Evolutionary conservation across 2,113 vertebrate species (phyloP).

Genomic region (Hyla sarda): DNA sequence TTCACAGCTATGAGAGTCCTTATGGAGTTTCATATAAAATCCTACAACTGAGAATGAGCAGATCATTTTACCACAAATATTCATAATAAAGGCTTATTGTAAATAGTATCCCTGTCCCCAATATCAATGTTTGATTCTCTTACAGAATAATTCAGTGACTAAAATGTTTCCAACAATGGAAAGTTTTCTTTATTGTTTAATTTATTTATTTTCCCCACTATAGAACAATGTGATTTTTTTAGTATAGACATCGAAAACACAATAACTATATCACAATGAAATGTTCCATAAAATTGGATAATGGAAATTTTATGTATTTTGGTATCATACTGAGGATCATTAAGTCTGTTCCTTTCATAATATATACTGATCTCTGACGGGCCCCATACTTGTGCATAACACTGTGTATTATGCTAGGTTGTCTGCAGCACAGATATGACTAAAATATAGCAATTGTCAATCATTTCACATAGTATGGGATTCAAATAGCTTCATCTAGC

Average conservation of each 20-base stretch:
- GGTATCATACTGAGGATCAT: constrained; percentile 23
- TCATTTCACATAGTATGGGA: constrained; percentile 1
- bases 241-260: neutral
- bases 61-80: too few species aligned
- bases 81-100: too few species aligned
- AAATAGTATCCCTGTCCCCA: neutral
- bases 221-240: neutral
- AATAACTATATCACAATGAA: constrained; percentile 9
- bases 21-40: too few species aligned
- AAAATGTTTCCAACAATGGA: neutral
- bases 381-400: constrained; percentile 19
- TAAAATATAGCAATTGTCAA: constrained; percentile 24
- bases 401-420: neutral
- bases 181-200: neutral
- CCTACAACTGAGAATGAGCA: too few species aligned
- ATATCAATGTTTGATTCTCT: neutral
- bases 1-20: too few species aligned
- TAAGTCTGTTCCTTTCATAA: constrained; percentile 24
- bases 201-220: neutral
- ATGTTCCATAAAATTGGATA: constrained; percentile 35
- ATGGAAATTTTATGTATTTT: constrained; percentile 36
- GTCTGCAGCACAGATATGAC: constrained; percentile 1
- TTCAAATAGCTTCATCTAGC: neutral
- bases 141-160: neutral
- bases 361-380: constrained; percentile 31